These are phyloP conservation scores for Eumaeus atala DNA, from an alignment of 1,140 invertebrate species.

Conservation along the genomic window DNA sequence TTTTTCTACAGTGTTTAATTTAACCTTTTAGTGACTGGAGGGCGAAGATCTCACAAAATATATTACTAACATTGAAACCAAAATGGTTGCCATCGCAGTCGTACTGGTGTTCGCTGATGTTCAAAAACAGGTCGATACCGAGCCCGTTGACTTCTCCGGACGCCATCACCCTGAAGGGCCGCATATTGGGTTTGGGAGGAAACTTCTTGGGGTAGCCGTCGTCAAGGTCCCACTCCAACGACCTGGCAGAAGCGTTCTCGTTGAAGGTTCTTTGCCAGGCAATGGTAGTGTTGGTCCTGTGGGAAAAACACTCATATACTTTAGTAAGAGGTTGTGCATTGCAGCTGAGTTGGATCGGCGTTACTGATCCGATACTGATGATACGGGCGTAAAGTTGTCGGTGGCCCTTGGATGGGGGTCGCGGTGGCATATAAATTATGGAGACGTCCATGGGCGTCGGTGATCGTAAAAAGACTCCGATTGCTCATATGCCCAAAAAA, in stretches of 20 bases:
- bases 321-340: too few species aligned
- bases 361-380: too few species aligned
- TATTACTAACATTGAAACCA: conserved; percentile 55
- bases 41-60: conserved; percentile 9
- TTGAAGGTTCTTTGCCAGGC: conserved; percentile 47
- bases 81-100: conserved; percentile 57
- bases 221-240: conserved; percentile 53
- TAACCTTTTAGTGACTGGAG: too few species aligned
- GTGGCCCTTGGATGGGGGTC: too few species aligned
- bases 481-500: too few species aligned
- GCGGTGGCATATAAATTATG: too few species aligned
- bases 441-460: too few species aligned
- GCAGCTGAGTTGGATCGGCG: too few species aligned
- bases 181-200: conserved; percentile 38
- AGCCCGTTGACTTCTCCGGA: conserved; percentile 57
- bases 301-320: conserved; percentile 4
- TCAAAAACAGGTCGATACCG: conserved; percentile 54
- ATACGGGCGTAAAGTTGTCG: too few species aligned
- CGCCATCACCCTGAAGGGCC: conserved; percentile 51
- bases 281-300: conserved; percentile 48
- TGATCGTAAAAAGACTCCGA: too few species aligned
- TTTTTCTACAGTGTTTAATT: too few species aligned
- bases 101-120: conserved; percentile 57
- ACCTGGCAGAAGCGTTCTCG: conserved; percentile 16
- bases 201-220: conserved; percentile 50